Evolutionary conservation across 1,140 invertebrate genomes (phyloP).

Genomic region (Drosophila novamexicana): DNA sequence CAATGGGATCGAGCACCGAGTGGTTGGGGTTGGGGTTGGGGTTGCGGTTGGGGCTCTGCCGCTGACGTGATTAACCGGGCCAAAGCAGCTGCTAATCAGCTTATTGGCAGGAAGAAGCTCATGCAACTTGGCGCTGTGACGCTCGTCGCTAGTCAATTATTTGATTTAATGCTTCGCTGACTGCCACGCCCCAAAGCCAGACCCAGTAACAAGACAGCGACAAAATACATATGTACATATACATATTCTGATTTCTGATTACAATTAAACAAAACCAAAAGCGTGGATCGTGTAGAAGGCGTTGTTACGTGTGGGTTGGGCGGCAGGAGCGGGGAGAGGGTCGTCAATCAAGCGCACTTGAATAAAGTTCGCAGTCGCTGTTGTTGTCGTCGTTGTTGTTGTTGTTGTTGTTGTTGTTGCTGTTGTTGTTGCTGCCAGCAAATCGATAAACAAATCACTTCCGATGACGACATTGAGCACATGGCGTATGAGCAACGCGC

Average conservation of each 20-base stretch:
- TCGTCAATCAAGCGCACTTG: conserved; percentile 44
- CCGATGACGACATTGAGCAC: conserved; percentile 69
- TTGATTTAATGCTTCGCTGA: conserved; percentile 59
- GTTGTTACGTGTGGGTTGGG: neutral
- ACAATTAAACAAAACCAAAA: conserved; percentile 24
- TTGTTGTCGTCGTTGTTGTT: neutral
- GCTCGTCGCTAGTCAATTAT: conserved; percentile 53
- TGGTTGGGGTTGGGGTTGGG: neutral
- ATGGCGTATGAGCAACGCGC: conserved; percentile 67
- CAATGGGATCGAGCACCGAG: neutral
- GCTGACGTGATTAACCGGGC: conserved; percentile 24
- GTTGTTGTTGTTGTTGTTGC: conserved; percentile 7
- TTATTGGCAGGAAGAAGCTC: conserved; percentile 48
- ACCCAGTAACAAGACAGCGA: neutral
- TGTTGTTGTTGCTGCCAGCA: conserved; percentile 7
- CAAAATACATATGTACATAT: neutral
- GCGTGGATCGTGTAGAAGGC: neutral
- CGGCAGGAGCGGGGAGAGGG: neutral
- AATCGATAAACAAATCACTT: conserved; percentile 72
- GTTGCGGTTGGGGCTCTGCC: neutral
- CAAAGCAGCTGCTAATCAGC: conserved; percentile 40
- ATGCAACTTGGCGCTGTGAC: conserved; percentile 43
- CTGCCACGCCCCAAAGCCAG: conserved; percentile 15
- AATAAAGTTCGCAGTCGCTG: conserved; percentile 9
- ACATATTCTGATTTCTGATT: conserved; percentile 33